Percentiles rank a stretch among this genome's conserved stretches.
These are phyloP conservation scores for Podarcis raffonei DNA, from an alignment of 2,113 vertebrate species.

Conservation along the genomic window DNA sequence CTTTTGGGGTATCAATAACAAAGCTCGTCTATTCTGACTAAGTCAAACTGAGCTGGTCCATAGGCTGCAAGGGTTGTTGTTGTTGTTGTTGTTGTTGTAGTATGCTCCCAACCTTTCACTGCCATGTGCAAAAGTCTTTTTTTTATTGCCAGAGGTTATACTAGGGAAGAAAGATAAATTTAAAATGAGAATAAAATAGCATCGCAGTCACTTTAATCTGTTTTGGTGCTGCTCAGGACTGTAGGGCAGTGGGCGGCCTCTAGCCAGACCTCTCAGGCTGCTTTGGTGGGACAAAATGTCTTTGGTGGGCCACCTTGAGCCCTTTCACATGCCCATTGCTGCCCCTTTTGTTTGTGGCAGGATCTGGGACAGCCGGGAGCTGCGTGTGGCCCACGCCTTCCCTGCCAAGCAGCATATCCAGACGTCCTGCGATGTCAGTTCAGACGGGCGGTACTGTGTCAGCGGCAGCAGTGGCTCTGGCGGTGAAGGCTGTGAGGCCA, in stretches of 20 bases:
- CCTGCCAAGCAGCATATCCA: slow-evolving; percentile 92
- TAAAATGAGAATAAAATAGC: not conserved
- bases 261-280: not conserved
- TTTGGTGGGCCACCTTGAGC: not conserved
- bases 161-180: too few species aligned
- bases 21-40: too few species aligned
- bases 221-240: not conserved
- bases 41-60: too few species aligned
- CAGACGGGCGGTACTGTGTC: slow-evolving; percentile 83
- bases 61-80: too few species aligned
- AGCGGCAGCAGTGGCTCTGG: slow-evolving; percentile 90
- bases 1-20: too few species aligned
- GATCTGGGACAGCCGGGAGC: slow-evolving; percentile 91
- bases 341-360: slow-evolving; percentile 67
- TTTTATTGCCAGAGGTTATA: too few species aligned
- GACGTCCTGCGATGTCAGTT: slow-evolving; percentile 89
- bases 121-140: too few species aligned
- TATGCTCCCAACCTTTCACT: too few species aligned
- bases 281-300: too few species aligned
- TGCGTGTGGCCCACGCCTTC: slow-evolving; percentile 89
- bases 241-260: not conserved
- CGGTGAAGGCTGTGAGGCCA: slow-evolving; percentile 91
- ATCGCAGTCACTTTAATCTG: not conserved
- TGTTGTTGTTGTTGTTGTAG: too few species aligned
- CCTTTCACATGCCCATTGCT: not conserved